Percentiles rank a stretch among this genome's conserved stretches.
Conservation (phyloP, 2,888 invertebrate genomes). For the Tetheella fluctuosa region DNA sequence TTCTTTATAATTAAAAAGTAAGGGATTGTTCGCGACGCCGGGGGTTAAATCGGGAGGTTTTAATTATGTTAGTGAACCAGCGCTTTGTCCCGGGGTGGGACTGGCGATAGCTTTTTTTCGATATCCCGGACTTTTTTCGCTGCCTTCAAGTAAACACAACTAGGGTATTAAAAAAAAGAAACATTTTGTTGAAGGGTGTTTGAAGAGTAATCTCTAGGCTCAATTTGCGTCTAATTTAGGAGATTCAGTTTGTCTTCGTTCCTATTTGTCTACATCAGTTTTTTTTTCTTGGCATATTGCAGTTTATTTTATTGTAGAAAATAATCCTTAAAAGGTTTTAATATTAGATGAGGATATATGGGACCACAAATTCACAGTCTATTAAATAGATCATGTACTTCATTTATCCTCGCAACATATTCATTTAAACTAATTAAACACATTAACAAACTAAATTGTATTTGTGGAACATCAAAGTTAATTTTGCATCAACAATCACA, state of each 20-base stretch:
- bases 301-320: not conserved
- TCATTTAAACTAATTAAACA: not conserved
- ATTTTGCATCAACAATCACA: slow-evolving; percentile 56
- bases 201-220: slow-evolving; percentile 3
- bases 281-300: not conserved
- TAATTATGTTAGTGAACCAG: slow-evolving; percentile 61
- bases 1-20: slow-evolving; percentile 52
- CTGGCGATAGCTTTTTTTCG: slow-evolving; percentile 53
- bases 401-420: not conserved
- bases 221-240: slow-evolving; percentile 5
- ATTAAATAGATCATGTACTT: not conserved
- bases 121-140: slow-evolving; percentile 50
- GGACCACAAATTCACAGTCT: not conserved
- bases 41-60: slow-evolving; percentile 54
- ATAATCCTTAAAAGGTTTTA: not conserved
- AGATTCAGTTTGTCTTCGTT: slow-evolving; percentile 5
- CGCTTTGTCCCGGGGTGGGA: slow-evolving; percentile 46
- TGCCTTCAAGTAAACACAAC: slow-evolving; percentile 49
- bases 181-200: slow-evolving; percentile 18
- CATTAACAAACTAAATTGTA: slow-evolving; percentile 19
- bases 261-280: not conserved
- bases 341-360: not conserved
- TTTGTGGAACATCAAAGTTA: slow-evolving; percentile 45
- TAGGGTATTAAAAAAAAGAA: slow-evolving; percentile 50
- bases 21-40: slow-evolving; percentile 48